phyloP scores from a whole-genome alignment of 2,797 vertebrate species.

The Tokudaia muenninki region DNA sequence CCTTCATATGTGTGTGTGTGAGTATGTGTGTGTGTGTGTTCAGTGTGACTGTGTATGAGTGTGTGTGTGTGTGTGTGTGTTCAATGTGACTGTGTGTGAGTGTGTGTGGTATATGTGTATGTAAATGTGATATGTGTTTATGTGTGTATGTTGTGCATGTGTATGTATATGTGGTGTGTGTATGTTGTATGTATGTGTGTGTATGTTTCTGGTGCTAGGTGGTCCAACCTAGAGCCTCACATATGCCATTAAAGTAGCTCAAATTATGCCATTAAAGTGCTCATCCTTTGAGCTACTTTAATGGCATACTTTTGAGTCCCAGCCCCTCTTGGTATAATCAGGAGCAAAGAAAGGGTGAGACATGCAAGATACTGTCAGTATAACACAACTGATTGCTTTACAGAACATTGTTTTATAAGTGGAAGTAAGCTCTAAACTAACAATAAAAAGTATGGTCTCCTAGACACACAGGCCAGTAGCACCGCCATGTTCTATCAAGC shows the following conservation, averaged over 20 bases:
- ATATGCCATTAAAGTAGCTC: not conserved
- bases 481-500: too few species aligned
- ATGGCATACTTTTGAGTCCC: too few species aligned
- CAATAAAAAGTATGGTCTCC: too few species aligned
- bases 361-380: not conserved
- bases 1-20: not conserved
- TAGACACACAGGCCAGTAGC: not conserved
- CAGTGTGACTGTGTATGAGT: too few species aligned
- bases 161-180: not conserved
- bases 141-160: not conserved
- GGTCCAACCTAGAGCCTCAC: not conserved
- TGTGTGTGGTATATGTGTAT: not conserved
- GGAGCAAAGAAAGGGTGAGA: not conserved
- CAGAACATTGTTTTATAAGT: not conserved
- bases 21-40: not conserved
- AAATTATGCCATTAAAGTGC: too few species aligned
- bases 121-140: not conserved
- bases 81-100: too few species aligned
- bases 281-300: not conserved
- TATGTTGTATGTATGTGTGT: not conserved
- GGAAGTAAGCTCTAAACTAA: not conserved
- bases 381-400: not conserved
- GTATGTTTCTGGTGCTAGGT: not conserved
- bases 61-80: not conserved
- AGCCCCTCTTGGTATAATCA: not conserved